Evolutionary conservation across 2,888 invertebrate species (phyloP), one percentile per base, ranked within the genome.

Genomic region (Hartigia nigra): DNA sequence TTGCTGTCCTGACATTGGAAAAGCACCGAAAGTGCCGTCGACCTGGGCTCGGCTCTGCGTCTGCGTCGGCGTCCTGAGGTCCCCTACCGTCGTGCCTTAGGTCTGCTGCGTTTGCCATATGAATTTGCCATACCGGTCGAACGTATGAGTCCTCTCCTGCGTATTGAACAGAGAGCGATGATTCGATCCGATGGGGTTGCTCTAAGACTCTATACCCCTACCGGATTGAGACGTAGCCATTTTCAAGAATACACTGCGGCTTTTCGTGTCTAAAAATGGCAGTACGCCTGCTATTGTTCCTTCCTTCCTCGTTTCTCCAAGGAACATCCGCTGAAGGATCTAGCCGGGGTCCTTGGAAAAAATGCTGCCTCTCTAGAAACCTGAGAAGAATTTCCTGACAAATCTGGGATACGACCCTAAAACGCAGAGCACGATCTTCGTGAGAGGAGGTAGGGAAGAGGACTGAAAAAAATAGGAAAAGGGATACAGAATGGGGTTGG

Each of bases 1-100:
- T 86, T 86, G 39, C 84, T 86, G 82, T 83, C 81, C 84, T 76
- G 81, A 80, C 80, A 82, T 80, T 81, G 86, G 86, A 87, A 89
- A 88, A 89, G 88, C 85, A 83, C 82, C 83, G 82, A 82, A 80
- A 82, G 80, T 72, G 39, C 23, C 72, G 72, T 72, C 72, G 72
- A 31, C 39, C 39, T 55, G 39, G 39, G 39, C 39, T 55, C 39
- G 14, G 14, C 23, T 55, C 39, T 55, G 39, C 39, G 39, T 55
- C 39, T 39, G 39, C 39, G 39, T 39, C 39, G 12, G 39, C 4
- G 39, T 39, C 12, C 39, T 14, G 4, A 9, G 23, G 23, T 9
- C 23, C 39, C 39, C 23, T 55, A 14, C 14, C 39, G 0, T 55
- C 2, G 1, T 9, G 23, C 39, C 23, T 39, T 14, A 23, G 39